Conservation (phyloP, 53 echinoderm and acorn worm species). For the Mesocentrotus franciscanus region DNA sequence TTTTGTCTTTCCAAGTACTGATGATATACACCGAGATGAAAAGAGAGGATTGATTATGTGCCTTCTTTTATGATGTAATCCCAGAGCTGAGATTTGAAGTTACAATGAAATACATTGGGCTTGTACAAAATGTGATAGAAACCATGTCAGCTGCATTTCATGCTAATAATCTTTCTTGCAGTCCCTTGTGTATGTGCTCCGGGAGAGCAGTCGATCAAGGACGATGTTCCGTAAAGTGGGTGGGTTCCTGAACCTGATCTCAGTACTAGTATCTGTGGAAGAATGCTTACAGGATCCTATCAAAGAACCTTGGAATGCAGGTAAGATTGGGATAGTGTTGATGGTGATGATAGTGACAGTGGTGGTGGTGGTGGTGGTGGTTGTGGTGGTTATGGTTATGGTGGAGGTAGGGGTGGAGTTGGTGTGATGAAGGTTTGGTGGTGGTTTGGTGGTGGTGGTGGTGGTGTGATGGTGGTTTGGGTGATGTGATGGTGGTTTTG, state of each 20-base stretch:
- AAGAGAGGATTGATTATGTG: too few relatives aligned
- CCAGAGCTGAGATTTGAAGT: too few relatives aligned
- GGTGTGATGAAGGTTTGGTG: too few relatives aligned
- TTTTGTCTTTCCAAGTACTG: too few relatives aligned
- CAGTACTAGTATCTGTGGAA: constrained; percentile 93
- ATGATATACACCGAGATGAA: too few relatives aligned
- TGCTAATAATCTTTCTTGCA: constrained; percentile 21
- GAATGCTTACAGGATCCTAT: constrained; percentile 83
- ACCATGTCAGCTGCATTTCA: neutral
- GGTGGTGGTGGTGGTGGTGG: neutral
- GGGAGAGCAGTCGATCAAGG: constrained; percentile 86
- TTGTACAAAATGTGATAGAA: too few relatives aligned
- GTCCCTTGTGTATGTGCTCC: constrained; percentile 85
- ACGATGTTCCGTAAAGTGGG: constrained; percentile 93
- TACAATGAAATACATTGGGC: too few relatives aligned
- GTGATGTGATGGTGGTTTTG: too few relatives aligned
- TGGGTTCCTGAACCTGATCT: constrained; percentile 93
- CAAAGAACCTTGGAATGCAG: constrained; percentile 89
- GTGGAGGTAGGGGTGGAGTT: neutral
- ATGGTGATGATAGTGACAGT: neutral
- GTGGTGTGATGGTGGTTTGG: neutral
- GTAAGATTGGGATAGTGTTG: constrained; percentile 55
- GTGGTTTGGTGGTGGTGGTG: too few relatives aligned
- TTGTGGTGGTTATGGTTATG: neutral
- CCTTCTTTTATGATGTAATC: too few relatives aligned